These are phyloP conservation scores for Corvus cornix DNA, from an alignment of 2,113 vertebrate species.

Conservation along the genomic window DNA sequence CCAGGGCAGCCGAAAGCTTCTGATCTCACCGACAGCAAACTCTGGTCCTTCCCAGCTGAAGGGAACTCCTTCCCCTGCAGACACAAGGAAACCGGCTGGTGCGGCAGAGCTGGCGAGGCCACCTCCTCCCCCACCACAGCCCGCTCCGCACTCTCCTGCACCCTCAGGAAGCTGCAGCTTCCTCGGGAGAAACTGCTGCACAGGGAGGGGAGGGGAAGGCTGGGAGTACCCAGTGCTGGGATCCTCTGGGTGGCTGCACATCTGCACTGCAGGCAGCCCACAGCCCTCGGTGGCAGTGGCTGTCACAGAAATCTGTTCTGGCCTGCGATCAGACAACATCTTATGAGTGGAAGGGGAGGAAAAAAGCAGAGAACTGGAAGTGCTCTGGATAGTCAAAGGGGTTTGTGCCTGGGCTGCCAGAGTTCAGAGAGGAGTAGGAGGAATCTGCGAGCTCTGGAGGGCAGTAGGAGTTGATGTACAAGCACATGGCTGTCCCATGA, in stretches of 20 bases:
- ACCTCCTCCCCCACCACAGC: constrained; percentile 2
- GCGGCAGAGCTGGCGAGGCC: not conserved
- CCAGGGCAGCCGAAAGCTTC: not conserved
- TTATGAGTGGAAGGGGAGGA: not conserved
- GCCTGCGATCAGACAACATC: accelerated
- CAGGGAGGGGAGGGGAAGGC: not conserved
- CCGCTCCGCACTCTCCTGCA: not conserved
- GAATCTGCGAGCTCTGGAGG: not conserved
- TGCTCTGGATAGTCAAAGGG: not conserved
- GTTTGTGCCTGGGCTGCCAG: not conserved
- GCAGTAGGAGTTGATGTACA: not conserved
- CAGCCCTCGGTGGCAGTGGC: not conserved
- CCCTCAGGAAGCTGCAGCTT: constrained; percentile 76
- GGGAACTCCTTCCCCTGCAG: constrained; percentile 52
- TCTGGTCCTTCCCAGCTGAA: not conserved
- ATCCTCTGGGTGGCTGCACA: not conserved
- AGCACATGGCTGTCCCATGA: not conserved
- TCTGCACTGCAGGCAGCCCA: not conserved
- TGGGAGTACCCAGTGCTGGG: not conserved
- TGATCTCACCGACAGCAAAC: not conserved
- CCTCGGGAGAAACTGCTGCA: constrained; percentile 48
- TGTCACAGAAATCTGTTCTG: not conserved
- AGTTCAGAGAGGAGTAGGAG: not conserved
- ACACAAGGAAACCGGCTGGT: constrained; percentile 23
- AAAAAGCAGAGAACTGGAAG: not conserved